These are phyloP conservation scores for Theocolax elegans DNA, from an alignment of 1,140 invertebrate species.

Conservation along the genomic window DNA sequence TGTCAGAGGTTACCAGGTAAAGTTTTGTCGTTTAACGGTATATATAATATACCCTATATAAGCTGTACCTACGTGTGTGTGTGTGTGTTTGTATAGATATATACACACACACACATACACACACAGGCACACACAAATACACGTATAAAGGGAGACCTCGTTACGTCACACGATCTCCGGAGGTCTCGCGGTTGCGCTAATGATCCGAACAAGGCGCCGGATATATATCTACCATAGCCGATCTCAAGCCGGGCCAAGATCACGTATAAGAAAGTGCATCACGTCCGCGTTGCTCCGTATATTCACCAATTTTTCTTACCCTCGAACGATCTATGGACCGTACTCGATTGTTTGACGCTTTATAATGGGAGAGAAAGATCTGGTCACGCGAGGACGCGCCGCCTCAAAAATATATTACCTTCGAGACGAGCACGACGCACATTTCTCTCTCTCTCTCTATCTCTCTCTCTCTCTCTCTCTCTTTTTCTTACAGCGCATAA, in stretches of 20 bases:
- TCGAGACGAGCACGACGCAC: conserved; percentile 13
- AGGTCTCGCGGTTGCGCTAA: conserved; percentile 35
- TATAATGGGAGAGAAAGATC: not conserved
- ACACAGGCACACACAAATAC: not conserved
- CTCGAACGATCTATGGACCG: not conserved
- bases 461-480: no score
- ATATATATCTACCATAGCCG: no score
- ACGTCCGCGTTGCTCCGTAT: conserved; percentile 2
- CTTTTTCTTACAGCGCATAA: no score
- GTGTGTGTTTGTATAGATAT: not conserved
- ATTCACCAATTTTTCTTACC: not conserved
- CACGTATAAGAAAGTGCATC: conserved; percentile 33
- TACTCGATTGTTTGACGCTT: conserved; percentile 33
- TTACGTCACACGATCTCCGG: conserved; percentile 38
- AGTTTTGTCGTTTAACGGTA: conserved; percentile 39
- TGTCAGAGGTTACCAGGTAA: conserved; percentile 37
- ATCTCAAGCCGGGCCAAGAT: conserved; percentile 10
- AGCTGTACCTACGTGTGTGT: not conserved
- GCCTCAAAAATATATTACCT: conserved; percentile 11
- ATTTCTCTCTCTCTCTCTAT: no score
- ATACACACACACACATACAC: not conserved
- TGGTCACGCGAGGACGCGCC: conserved; percentile 23
- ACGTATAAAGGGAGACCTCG: conserved; percentile 16
- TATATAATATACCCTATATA: not conserved
- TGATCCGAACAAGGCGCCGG: conserved; percentile 39